Conservation (phyloP, 2,797 vertebrate species). For the Cyclopterus lumpus region DNA sequence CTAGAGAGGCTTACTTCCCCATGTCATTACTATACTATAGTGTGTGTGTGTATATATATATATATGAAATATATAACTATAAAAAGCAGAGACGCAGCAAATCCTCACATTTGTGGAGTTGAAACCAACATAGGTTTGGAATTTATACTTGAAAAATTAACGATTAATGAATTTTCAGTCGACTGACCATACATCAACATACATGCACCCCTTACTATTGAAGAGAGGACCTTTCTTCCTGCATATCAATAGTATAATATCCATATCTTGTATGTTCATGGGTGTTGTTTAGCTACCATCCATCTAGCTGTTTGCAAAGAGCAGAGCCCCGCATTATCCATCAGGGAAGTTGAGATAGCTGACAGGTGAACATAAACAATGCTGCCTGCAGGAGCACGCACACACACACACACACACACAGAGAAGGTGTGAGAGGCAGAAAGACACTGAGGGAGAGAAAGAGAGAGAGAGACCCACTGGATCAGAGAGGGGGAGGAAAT, state of each 20-base stretch:
- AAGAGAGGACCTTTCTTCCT: conserved; percentile 5
- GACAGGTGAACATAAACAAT: conserved; percentile 73
- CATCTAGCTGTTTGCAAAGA: conserved; percentile 59
- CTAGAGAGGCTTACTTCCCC: neutral
- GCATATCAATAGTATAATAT: conserved; percentile 24
- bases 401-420: conserved; percentile 19
- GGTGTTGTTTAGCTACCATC: conserved; percentile 56
- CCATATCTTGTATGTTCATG: conserved; percentile 39
- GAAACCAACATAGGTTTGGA: neutral
- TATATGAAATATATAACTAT: neutral
- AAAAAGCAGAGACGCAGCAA: neutral
- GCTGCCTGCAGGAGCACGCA: conserved; percentile 54
- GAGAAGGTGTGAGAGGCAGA: conserved; percentile 42
- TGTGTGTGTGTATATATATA: neutral
- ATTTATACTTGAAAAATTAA: neutral
- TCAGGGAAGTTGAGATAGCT: conserved; percentile 65
- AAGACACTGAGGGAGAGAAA: conserved; percentile 31
- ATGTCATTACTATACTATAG: neutral
- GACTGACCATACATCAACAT: conserved; percentile 1
- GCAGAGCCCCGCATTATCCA: conserved; percentile 63
- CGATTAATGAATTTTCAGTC: neutral
- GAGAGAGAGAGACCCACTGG: conserved; percentile 39
- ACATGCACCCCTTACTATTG: conserved; percentile 6
- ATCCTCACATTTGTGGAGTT: neutral
- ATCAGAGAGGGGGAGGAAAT: conserved; percentile 66